Percentiles rank a stretch among this genome's conserved stretches.
Conservation (phyloP, 1,140 invertebrate species). For the Pteromalus puparum region DNA sequence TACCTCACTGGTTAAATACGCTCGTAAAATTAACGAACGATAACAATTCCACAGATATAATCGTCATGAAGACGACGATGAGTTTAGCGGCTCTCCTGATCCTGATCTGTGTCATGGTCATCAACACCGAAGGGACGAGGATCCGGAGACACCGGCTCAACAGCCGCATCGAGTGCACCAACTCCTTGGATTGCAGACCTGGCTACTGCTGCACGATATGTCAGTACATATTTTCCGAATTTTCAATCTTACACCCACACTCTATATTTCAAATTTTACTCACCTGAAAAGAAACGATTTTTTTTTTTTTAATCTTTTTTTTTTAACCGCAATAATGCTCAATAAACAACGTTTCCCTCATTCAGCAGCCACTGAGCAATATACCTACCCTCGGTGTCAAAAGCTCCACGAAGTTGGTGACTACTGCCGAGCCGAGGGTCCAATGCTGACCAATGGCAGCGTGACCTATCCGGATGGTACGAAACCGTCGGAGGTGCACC, state of each 20-base stretch:
- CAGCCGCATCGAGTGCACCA: conserved; percentile 20
- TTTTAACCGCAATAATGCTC: neutral
- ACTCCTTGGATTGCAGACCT: conserved; percentile 38
- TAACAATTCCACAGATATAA: neutral
- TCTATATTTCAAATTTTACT: neutral
- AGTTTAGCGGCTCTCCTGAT: neutral
- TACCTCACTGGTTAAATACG: neutral
- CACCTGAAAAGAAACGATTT: neutral
- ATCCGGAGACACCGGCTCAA: neutral
- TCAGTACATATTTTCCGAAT: neutral
- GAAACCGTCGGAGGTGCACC: conserved; percentile 27
- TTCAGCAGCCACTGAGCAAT: conserved; percentile 53
- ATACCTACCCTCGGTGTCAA: conserved; percentile 59
- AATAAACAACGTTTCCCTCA: neutral
- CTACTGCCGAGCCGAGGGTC: conserved; percentile 55
- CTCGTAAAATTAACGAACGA: neutral
- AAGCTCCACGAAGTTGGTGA: conserved; percentile 51
- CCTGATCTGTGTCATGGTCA: neutral
- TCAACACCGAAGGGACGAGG: neutral
- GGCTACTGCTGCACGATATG: conserved; percentile 50
- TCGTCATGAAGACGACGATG: neutral
- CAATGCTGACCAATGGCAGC: conserved; percentile 47
- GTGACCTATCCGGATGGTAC: conserved; percentile 58
- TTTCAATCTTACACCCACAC: neutral
- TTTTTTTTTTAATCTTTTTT: neutral